phyloP scores from a whole-genome alignment of 2,113 vertebrate species.

The Nansenia antarctica region DNA sequence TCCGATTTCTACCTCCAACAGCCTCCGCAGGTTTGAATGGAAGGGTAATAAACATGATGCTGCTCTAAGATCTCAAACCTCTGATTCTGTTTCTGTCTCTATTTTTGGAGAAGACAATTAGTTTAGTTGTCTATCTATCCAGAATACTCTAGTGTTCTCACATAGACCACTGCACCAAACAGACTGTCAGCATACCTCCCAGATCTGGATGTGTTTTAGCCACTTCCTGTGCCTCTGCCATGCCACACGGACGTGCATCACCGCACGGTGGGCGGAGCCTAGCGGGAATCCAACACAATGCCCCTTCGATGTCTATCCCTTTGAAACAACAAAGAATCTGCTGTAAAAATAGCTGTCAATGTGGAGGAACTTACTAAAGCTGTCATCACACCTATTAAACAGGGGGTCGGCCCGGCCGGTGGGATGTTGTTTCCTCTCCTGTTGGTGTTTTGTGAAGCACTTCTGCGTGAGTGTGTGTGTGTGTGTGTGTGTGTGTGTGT shows the following conservation, averaged over 20 bases:
- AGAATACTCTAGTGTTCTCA: no score
- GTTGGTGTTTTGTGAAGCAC: background rate
- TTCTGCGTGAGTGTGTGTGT: background rate
- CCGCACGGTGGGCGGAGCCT: slow-evolving; percentile 47
- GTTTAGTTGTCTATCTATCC: no score
- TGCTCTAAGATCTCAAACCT: no score
- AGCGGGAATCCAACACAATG: slow-evolving; percentile 68
- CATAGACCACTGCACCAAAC: no score
- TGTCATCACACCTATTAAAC: slow-evolving; percentile 70
- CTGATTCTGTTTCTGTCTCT: no score
- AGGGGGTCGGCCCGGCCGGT: slow-evolving; percentile 48
- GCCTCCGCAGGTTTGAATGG: no score
- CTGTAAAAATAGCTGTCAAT: slow-evolving; percentile 70
- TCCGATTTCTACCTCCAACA: no score
- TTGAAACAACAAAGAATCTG: slow-evolving; percentile 9
- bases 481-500: slow-evolving; percentile 18
- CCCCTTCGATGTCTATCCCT: slow-evolving; percentile 11
- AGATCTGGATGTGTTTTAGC: no score
- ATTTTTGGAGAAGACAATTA: no score
- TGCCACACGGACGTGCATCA: slow-evolving; percentile 59
- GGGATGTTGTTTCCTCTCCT: slow-evolving; percentile 32
- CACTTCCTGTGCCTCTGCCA: no score
- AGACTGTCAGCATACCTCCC: no score
- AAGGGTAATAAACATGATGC: no score
- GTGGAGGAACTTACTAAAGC: slow-evolving; percentile 64